Evolutionary conservation across 2,888 invertebrate species (phyloP), one percentile per base, ranked within the genome.

Genomic region (Drosophila meridionalis): DNA sequence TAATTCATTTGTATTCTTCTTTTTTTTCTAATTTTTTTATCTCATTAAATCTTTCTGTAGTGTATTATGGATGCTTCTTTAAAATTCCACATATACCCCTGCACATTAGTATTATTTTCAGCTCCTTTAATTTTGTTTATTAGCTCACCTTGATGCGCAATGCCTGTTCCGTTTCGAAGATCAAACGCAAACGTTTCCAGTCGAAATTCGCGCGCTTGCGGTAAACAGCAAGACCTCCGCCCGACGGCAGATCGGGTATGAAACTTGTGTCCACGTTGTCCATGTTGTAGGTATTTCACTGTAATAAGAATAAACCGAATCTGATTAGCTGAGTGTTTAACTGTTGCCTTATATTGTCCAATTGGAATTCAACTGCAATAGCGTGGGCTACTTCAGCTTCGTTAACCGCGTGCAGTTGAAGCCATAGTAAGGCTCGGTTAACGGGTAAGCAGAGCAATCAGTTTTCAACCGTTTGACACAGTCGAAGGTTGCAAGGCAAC

Each of bases 151-250:
- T 97, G 70, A 96, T 95, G 91, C 95, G 94, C 40, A 98, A 92
- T 73, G 95, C 94, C 58, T 96, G 96, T 88, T 96, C 96, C 77
- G 96, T 97, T 92, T 98, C 97, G 71, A 98, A 94, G 62, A 97
- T 95, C 50, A 97, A 91, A 91, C 96, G 96, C 93, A 99, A 94
- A 74, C 95, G 94, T 93, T 97, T 98, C 97, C 98, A 98, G 91
- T 97, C 95, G 89, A 98, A 98, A 20, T 96, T 95, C 1, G 97
- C 96, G 77, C 94, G 95, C 80, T 95, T 96, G 80, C 98, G 95
- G 92, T 97, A 98, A 1, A 89, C 93, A 91, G 97, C 97, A 78
- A 98, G 93, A 8, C 98, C 97, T 55, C 94, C 94, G 40, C 91
- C 87, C 20, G 67, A 47, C 26, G 96, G 96, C 70, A 96, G 93